A percentile compares a stretch with the other conserved stretches of the same genome.
Conservation (phyloP, 2,888 invertebrate genomes). For the Sylvicola fuscatus region DNA sequence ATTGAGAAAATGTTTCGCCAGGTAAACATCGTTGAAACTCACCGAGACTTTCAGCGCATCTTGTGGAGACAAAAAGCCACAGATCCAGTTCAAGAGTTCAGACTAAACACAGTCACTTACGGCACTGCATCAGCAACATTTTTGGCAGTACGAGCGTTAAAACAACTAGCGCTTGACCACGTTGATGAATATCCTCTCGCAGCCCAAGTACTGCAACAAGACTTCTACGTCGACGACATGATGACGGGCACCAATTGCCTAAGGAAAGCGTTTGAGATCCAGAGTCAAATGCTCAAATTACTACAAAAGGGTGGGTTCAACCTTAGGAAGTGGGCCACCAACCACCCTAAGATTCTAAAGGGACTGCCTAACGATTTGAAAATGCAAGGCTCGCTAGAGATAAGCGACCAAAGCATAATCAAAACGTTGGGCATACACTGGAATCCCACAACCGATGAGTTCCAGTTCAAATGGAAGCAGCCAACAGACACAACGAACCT, state of each 20-base stretch:
- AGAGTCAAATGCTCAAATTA: conserved; percentile 6
- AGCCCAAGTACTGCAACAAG: conserved; percentile 4
- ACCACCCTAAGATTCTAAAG: too few species aligned
- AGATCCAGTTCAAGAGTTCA: conserved; percentile 7
- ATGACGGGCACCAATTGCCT: conserved; percentile 8
- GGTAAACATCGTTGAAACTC: conserved; percentile 9
- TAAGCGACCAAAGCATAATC: conserved; percentile 1
- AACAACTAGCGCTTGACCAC: conserved; percentile 7
- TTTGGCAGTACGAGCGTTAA: conserved; percentile 9
- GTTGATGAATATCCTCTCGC: conserved; percentile 6
- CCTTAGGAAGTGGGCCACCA: conserved; percentile 2
- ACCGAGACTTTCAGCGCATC: conserved; percentile 10
- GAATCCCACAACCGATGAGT: not conserved
- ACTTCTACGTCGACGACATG: conserved; percentile 10
- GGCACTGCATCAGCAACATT: conserved; percentile 10
- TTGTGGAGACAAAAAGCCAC: conserved; percentile 9
- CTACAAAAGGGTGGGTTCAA: conserved; percentile 5
- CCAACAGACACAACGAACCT: not conserved
- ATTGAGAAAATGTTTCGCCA: conserved; percentile 14
- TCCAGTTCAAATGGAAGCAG: not conserved
- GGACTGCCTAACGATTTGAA: conserved; percentile 3
- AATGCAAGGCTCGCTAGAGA: conserved; percentile 6
- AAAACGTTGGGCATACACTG: conserved; percentile 1
- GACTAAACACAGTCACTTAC: conserved; percentile 10
- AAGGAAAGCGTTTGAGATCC: conserved; percentile 6